Base-by-base conservation (phyloP, 2,113 vertebrate species). In the Thalassarche chlororhynchos region DNA sequence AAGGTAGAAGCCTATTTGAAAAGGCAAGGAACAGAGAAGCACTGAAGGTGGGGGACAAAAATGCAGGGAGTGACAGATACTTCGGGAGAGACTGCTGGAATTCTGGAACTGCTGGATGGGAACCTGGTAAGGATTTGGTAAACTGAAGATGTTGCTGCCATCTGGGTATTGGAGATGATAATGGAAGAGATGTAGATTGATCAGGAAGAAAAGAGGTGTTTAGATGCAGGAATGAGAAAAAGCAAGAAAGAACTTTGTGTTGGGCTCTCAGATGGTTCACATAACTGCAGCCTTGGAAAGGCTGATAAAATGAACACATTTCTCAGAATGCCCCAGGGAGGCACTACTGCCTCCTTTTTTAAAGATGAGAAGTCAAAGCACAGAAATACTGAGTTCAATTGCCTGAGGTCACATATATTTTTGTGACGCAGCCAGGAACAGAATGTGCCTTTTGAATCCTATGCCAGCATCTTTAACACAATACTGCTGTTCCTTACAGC, bases 391-490 rank as follows among this genome's bases (percentile, higher is more conserved):
- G 57, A 82, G 84, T 96, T 97, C 89, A 87, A 0, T 91, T 89
- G 77, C 91, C 66, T 87, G 87, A 89, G 95, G 94, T 96, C 78
- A 89, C 91, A 76, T 82, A 82, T 24, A 87, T 82, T 90, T 95
- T 87, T 96, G 81, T 95, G 87, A 94, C 58, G 62, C 49, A 94
- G 86, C 70, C 91, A 95, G 89, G 91, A 96, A 94, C 86, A 96
- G 81, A 94, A 93, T 94, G 95, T 96, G 93, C 74, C 49, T 92
- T 89, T 96, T 94, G 78, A 93, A 87, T 97, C 75, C 9, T 91
- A 7, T 2, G 65, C 89, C 91, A 94, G 89, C 66, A 83, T 95
- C 91, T 89, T 85, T 77, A 89, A 83, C 81, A 69, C 70, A 85
- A 71, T 71, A 68, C 81, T 84, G 65, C 94, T 93, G 81, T 79